phyloP scores from a whole-genome alignment of 2,888 invertebrate species.

The Itoplectis maculator region DNA sequence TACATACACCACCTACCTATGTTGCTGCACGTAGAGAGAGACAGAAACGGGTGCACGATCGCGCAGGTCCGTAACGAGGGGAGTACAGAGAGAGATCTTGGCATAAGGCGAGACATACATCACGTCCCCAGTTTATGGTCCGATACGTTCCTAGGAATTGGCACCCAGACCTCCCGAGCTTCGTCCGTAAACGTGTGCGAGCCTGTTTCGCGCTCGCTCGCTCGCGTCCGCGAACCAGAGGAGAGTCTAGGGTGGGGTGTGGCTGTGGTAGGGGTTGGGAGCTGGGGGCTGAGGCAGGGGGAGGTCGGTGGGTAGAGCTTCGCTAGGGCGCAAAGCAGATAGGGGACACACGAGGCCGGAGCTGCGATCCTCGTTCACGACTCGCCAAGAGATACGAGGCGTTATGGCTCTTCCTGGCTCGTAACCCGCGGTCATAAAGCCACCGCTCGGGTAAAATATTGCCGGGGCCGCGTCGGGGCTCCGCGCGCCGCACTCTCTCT shows the following conservation, averaged over 20 bases:
- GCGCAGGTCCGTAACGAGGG: conserved; percentile 55
- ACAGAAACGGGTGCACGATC: conserved; percentile 9
- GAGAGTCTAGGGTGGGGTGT: conserved; percentile 32
- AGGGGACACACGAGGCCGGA: conserved; percentile 58
- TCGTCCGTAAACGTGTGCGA: conserved; percentile 75
- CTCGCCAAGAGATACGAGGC: conserved; percentile 76
- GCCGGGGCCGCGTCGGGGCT: conserved; percentile 75
- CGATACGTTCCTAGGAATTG: conserved; percentile 81
- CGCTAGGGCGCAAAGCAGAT: conserved; percentile 70
- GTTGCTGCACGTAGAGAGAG: not conserved
- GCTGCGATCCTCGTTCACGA: conserved; percentile 55
- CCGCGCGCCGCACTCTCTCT: conserved; percentile 64
- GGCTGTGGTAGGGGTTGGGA: too few species aligned
- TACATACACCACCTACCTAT: too few species aligned
- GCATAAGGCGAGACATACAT: conserved; percentile 73
- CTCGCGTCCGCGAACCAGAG: conserved; percentile 32
- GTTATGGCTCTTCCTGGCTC: conserved; percentile 84
- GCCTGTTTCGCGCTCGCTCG: conserved; percentile 55
- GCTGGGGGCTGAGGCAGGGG: too few species aligned
- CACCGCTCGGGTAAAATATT: conserved; percentile 83
- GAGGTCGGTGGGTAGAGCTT: too few species aligned
- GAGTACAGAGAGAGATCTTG: conserved; percentile 38
- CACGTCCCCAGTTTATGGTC: conserved; percentile 81
- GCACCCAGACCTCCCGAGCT: conserved; percentile 78
- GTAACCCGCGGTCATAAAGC: conserved; percentile 84